Evolutionary conservation across 2,888 invertebrate species (phyloP).

Genomic region (Cremastinae sp.): DNA sequence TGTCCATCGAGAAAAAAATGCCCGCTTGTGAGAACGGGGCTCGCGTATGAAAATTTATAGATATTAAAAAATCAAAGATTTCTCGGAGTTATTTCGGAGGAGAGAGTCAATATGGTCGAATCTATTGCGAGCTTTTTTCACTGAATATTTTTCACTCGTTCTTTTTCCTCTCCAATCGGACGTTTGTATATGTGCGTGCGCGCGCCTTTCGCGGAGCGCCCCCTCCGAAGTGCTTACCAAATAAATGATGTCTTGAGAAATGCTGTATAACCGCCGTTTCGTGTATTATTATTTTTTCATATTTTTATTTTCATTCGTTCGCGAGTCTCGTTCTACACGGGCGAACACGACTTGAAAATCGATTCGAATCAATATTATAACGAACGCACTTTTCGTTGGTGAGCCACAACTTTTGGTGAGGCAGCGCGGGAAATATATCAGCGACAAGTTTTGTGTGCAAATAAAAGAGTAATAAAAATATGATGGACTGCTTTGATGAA

Average conservation of each 20-base stretch:
- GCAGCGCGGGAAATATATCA: too few species aligned
- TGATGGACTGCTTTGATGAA: neutral
- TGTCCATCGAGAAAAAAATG: neutral
- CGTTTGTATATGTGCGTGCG: slow-evolving; percentile 16
- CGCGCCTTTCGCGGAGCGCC: slow-evolving; percentile 14
- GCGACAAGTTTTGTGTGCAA: too few species aligned
- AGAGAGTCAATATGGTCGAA: too few species aligned
- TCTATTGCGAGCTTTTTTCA: too few species aligned
- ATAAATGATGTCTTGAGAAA: slow-evolving; percentile 31
- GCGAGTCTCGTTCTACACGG: too few species aligned
- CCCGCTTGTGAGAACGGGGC: too few species aligned
- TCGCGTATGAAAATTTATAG: slow-evolving; percentile 3
- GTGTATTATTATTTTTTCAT: neutral
- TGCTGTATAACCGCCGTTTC: neutral
- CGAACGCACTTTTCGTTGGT: too few species aligned
- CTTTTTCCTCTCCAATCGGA: slow-evolving; percentile 8
- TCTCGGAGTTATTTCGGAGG: neutral
- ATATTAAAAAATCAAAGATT: neutral
- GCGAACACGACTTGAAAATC: too few species aligned
- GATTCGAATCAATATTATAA: too few species aligned
- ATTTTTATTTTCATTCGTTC: neutral
- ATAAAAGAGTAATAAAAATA: slow-evolving; percentile 1
- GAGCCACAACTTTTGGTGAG: too few species aligned
- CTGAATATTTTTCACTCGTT: neutral
- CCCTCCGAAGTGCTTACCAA: slow-evolving; percentile 15